Conservation (phyloP, 2,113 vertebrate species). For the Rhombomys opimus region DNA sequence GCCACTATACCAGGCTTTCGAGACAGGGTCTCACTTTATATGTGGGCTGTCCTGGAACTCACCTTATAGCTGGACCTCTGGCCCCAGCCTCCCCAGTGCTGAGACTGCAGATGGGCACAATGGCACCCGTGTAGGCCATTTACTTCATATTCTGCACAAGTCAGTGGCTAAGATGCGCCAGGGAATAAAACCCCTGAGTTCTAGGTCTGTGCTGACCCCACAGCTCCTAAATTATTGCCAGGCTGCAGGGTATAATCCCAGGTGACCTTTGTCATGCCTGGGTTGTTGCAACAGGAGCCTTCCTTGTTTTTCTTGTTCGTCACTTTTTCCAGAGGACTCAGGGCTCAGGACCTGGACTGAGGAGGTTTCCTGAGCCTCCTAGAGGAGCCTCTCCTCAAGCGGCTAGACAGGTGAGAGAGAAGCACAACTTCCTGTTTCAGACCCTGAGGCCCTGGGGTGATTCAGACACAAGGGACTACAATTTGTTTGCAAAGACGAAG, state of each 20-base stretch:
- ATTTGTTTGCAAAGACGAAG: slow-evolving; percentile 7
- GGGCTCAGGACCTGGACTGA: not conserved
- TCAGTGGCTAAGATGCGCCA: not conserved
- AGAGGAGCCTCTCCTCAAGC: not conserved
- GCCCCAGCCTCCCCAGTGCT: not conserved
- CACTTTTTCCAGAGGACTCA: not conserved
- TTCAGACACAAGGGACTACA: not conserved
- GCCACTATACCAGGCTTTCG: not conserved
- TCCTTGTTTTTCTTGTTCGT: not conserved
- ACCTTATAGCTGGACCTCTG: not conserved
- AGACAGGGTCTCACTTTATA: not conserved
- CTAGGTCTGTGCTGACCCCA: not conserved
- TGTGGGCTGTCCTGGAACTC: not conserved
- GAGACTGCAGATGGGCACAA: too few species aligned
- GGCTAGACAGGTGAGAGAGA: not conserved
- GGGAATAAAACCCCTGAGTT: not conserved
- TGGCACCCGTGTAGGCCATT: not conserved
- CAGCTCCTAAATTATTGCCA: not conserved
- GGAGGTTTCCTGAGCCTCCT: not conserved
- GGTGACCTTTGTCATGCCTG: not conserved
- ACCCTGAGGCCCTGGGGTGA: not conserved
- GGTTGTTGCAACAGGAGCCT: not conserved
- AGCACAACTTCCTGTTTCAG: not conserved
- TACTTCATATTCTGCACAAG: not conserved
- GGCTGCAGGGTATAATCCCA: not conserved